Percentiles rank a stretch among this genome's conserved stretches.
Evolutionary conservation across 2,888 invertebrate species (phyloP).

Genomic region (Aphidoletes aphidimyza): DNA sequence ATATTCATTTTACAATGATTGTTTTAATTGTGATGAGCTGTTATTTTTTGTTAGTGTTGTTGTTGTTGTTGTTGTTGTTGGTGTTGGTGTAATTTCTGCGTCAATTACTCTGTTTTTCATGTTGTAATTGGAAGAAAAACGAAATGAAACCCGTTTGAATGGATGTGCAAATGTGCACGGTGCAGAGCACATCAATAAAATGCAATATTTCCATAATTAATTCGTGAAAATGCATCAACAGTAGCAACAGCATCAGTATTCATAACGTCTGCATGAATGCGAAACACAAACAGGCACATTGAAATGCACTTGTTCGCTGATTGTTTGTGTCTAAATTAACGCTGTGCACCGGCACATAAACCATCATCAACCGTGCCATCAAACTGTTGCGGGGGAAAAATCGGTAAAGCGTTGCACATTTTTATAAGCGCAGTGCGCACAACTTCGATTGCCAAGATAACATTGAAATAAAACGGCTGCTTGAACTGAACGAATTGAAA

Average conservation of each 20-base stretch:
- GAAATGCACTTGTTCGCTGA: conserved; percentile 49
- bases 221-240: neutral
- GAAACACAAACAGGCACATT: neutral
- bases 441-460: too few relatives aligned
- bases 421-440: neutral
- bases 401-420: neutral
- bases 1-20: neutral
- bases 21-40: neutral
- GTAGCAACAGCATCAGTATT: neutral
- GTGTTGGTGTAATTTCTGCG: neutral
- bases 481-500: neutral
- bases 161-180: neutral
- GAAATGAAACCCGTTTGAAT: neutral
- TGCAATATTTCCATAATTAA: conserved; percentile 30
- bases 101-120: conserved; percentile 5
- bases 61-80: too few relatives aligned
- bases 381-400: neutral
- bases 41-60: neutral
- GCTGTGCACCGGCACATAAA: conserved; percentile 11
- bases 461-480: neutral
- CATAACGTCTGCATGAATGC: neutral
- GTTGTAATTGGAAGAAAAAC: neutral
- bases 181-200: neutral
- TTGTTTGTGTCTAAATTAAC: conserved; percentile 47
- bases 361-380: neutral